Evolutionary conservation across 2,113 vertebrate genomes (phyloP).

Genomic region (Vidua chalybeata): DNA sequence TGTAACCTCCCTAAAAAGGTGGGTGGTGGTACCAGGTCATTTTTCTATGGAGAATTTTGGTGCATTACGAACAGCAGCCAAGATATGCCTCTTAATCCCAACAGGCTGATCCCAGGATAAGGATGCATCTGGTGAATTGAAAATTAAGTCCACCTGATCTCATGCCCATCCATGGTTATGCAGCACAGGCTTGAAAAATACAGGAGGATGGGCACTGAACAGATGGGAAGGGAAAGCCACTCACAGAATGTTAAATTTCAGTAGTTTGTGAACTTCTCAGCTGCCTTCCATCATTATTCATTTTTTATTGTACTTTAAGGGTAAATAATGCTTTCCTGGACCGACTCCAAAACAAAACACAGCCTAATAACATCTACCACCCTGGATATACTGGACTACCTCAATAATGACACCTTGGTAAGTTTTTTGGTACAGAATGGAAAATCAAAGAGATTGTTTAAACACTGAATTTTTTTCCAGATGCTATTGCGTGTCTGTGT

Average conservation of each 20-base stretch:
- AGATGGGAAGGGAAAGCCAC: background rate
- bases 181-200: background rate
- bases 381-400: background rate
- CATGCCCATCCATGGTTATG: background rate
- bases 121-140: background rate
- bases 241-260: conserved; percentile 2
- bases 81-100: background rate
- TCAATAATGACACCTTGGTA: conserved; percentile 8
- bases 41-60: background rate
- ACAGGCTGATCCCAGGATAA: background rate
- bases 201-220: background rate
- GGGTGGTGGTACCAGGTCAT: background rate
- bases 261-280: background rate
- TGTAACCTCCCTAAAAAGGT: background rate
- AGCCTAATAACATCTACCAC: background rate
- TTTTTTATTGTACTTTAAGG: conserved; percentile 73
- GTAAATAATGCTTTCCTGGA: conserved; percentile 86
- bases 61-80: background rate
- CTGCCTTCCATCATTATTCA: background rate
- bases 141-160: background rate
- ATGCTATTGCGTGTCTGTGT: background rate
- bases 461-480: background rate
- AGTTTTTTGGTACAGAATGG: conserved; percentile 40
- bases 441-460: conserved; percentile 21
- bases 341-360: conserved; percentile 67